Evolutionary conservation across 2,113 vertebrate species (phyloP), one percentile per base, ranked within the genome.

Genomic region (Rhegmatorhina hoffmannsi): DNA sequence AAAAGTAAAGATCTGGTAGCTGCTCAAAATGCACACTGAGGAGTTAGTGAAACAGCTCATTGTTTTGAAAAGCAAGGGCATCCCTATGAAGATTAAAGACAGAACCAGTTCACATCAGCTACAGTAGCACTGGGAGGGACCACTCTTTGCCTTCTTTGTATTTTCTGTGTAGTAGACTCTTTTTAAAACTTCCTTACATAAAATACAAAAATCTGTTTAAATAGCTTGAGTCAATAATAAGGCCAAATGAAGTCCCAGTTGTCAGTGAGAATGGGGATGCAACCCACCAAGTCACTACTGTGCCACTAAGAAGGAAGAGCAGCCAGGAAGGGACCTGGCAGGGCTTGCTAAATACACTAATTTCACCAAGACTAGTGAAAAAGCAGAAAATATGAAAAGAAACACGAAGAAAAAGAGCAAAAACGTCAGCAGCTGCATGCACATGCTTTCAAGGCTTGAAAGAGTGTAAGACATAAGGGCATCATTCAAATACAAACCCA

Each of bases 351-450:
- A 92, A 64, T 9, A 81, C 95, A 47, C 69, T 70, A 60, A 83
- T 68, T 87, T 92, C 85, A 92, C 90, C 93, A 78, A 96, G 84
- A 62, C 62, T 25, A 66, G 34, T 19, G 63, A 81, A 87, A 53
- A 82, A 87, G 82, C 9, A 64, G 38, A 69, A 93, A 91, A 89
- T 36, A 80, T 1, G 6, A 86, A 89, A 88, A 92, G 73, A 91
- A 93, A 66, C 52, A 88, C 23, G 38, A 89, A 50, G 38, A 17
- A 84, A 85, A 89, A 63, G 78, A 89, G 76, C 34, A 68, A 87
- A 93, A 92, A 84, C 17, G 43, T 84, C 38, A 90, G 78, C 92
- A 95, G 96, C 95, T 96, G 91, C 93, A 97, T 96, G 97, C 97
- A 97, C 94, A 96, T 97, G 97, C 97, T 96, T 81, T 68, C 82